phyloP scores from a whole-genome alignment of 2,888 invertebrate genomes.

The Coecobrya sp. region DNA sequence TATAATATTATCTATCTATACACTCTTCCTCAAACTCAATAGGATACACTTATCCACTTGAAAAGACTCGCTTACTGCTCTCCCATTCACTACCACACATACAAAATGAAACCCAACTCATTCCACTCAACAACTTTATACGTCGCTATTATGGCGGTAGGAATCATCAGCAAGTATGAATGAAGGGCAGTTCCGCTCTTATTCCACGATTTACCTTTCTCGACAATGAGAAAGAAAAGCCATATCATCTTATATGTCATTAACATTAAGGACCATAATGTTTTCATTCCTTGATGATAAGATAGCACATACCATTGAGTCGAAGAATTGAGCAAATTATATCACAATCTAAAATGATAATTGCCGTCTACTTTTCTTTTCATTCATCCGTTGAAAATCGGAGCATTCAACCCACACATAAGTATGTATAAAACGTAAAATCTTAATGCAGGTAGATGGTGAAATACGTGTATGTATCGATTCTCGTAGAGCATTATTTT shows the following conservation, averaged over 20 bases:
- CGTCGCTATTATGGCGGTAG: not conserved
- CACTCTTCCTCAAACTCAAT: not conserved
- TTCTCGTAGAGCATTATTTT: not conserved
- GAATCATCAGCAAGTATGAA: not conserved
- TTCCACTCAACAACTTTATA: not conserved
- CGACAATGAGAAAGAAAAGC: constrained; percentile 12
- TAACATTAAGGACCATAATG: constrained; percentile 47
- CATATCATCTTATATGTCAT: constrained; percentile 56
- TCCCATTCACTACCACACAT: not conserved
- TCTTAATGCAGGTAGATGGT: not conserved
- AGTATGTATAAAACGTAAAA: not conserved
- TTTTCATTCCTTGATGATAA: constrained; percentile 21
- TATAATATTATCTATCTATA: not conserved
- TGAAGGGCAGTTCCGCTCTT: constrained; percentile 2
- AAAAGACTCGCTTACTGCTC: constrained; percentile 22
- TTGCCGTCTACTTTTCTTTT: constrained; percentile 31
- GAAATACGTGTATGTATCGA: no score
- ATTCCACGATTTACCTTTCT: constrained; percentile 21
- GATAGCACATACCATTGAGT: constrained; percentile 1
- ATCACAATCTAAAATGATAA: constrained; percentile 58
- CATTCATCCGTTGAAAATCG: not conserved
- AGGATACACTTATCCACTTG: constrained; percentile 49
- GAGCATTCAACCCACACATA: not conserved
- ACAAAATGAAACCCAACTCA: not conserved
- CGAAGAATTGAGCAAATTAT: constrained; percentile 63